Evolutionary conservation across 2,113 vertebrate species (phyloP).

Genomic region (Galbula dea): DNA sequence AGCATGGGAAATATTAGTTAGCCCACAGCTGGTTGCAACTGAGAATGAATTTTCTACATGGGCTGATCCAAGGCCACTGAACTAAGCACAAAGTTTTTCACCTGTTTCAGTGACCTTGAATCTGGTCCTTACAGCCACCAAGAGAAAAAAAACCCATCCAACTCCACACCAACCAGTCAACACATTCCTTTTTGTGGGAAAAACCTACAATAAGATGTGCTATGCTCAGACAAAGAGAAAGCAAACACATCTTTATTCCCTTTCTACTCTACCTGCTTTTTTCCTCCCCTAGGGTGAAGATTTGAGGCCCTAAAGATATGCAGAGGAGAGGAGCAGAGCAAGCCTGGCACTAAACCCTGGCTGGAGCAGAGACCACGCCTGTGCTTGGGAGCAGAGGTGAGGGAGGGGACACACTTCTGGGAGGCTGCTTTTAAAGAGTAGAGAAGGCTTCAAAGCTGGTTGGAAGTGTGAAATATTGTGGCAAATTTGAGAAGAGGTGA

Average conservation of each 20-base stretch:
- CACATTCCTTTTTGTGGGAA: background rate
- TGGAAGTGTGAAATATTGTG: background rate
- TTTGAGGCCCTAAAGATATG: background rate
- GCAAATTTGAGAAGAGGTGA: background rate
- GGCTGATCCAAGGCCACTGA: background rate
- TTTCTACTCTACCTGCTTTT: background rate
- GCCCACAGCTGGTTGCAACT: background rate
- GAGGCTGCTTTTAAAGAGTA: background rate
- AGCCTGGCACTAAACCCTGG: background rate
- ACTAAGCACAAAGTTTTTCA: background rate
- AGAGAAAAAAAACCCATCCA: background rate
- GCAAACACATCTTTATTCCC: background rate
- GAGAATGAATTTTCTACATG: background rate
- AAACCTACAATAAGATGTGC: background rate
- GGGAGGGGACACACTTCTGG: rapidly evolving
- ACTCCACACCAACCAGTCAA: background rate
- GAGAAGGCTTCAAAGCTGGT: background rate
- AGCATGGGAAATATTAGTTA: background rate
- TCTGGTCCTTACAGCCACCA: background rate
- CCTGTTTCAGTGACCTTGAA: background rate
- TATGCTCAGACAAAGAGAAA: background rate
- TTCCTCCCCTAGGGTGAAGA: background rate
- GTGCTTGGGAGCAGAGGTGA: background rate
- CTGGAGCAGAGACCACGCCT: rapidly evolving
- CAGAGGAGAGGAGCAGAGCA: background rate